Conservation (phyloP, 2,113 vertebrate genomes). For the Sceloporus undulatus region DNA sequence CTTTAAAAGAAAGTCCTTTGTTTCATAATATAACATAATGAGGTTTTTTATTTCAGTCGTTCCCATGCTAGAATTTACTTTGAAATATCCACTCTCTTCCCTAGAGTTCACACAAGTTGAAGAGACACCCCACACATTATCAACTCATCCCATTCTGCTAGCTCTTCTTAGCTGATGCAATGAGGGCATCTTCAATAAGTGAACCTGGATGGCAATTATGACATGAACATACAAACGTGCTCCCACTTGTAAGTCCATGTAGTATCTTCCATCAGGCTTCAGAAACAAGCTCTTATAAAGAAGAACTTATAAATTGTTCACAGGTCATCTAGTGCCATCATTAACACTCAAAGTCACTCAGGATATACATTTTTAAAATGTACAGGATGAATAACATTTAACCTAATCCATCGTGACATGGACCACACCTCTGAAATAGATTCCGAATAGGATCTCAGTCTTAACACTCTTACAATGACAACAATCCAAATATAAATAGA, state of each 20-base stretch:
- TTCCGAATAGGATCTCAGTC: slow-evolving; percentile 20
- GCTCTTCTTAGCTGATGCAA: background rate
- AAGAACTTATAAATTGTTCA: slow-evolving; percentile 28
- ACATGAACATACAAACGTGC: slow-evolving; percentile 1
- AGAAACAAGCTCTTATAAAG: slow-evolving; percentile 43
- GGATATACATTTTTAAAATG: background rate
- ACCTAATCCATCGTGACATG: slow-evolving; percentile 9
- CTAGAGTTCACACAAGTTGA: background rate
- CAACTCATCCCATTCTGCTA: background rate
- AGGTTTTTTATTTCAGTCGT: background rate
- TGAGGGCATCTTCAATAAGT: background rate
- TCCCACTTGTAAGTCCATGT: background rate
- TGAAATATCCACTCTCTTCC: background rate
- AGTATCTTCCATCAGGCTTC: slow-evolving; percentile 9
- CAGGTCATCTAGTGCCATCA: background rate
- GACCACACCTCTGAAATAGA: background rate
- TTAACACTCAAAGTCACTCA: slow-evolving; percentile 30
- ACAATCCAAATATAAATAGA: background rate
- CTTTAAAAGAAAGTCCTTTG: background rate
- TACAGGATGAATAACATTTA: background rate
- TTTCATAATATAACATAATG: background rate
- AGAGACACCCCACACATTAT: background rate
- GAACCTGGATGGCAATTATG: background rate
- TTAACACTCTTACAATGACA: slow-evolving; percentile 26
- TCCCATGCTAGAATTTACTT: background rate